A percentile compares a stretch with the other conserved stretches of the same genome.
phyloP scores from a whole-genome alignment of 2,888 invertebrate genomes.

The Copidosoma aretas region DNA sequence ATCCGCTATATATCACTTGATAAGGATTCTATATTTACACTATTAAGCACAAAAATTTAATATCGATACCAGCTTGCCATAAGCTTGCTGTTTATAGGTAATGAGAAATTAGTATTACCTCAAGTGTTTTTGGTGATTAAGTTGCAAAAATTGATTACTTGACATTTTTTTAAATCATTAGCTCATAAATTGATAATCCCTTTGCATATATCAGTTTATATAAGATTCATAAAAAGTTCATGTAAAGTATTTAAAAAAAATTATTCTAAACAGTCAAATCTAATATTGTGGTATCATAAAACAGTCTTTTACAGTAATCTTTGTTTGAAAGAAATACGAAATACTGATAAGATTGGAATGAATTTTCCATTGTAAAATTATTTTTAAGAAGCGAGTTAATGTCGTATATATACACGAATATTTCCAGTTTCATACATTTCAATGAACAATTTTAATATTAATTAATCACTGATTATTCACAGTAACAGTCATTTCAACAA shows the following conservation, averaged over 20 bases:
- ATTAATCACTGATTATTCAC: constrained; percentile 16
- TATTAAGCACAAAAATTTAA: constrained; percentile 38
- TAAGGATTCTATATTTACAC: constrained; percentile 37
- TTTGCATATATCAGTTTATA: constrained; percentile 5
- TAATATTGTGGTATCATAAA: constrained; percentile 19
- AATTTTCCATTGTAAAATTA: constrained; percentile 15
- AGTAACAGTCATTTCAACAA: constrained; percentile 9
- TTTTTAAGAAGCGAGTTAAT: neutral
- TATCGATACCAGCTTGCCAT: constrained; percentile 25
- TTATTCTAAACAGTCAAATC: constrained; percentile 13
- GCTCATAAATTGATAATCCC: too few species aligned
- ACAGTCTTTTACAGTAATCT: constrained; percentile 29
- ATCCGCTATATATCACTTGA: constrained; percentile 21
- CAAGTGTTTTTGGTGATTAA: neutral
- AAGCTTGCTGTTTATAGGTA: constrained; percentile 12
- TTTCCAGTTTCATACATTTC: constrained; percentile 25
- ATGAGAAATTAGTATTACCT: neutral
- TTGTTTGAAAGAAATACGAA: constrained; percentile 25
- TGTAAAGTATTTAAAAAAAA: constrained; percentile 20
- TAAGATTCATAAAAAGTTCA: constrained; percentile 20
- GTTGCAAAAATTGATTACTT: too few species aligned
- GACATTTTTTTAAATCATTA: neutral
- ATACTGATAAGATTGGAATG: constrained; percentile 27
- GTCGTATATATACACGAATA: constrained; percentile 31
- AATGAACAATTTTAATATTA: constrained; percentile 18